These are phyloP conservation scores for Fulica atra DNA, from an alignment of 2,113 vertebrate species.

Conservation along the genomic window DNA sequence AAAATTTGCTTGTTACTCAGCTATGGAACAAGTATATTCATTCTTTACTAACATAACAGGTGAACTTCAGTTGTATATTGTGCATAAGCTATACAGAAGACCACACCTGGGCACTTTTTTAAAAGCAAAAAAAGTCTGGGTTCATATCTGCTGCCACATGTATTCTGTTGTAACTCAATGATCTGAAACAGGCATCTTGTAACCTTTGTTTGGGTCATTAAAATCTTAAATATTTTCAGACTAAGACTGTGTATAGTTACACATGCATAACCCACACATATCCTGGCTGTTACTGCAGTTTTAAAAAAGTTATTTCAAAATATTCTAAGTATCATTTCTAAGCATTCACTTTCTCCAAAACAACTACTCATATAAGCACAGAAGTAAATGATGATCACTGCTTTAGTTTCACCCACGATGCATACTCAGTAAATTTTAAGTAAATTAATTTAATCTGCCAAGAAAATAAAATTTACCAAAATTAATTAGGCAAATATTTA, in stretches of 20 bases:
- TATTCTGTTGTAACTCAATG: not conserved
- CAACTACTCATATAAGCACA: not conserved
- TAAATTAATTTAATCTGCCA: not conserved
- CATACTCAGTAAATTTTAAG: not conserved
- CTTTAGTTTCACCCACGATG: not conserved
- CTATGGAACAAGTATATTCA: not conserved
- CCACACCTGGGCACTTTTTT: not conserved
- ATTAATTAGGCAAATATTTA: not conserved
- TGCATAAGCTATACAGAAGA: not conserved
- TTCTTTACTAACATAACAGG: not conserved
- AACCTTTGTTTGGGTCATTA: not conserved
- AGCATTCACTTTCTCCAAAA: not conserved
- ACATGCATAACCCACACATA: not conserved
- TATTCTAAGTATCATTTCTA: fast-evolving
- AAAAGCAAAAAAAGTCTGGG: not conserved
- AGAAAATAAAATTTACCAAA: not conserved
- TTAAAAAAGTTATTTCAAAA: not conserved
- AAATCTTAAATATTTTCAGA: not conserved
- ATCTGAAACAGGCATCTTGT: not conserved
- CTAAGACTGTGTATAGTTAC: not conserved
- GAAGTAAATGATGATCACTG: not conserved
- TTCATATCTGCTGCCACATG: not conserved
- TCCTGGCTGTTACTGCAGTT: not conserved
- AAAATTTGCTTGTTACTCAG: not conserved
- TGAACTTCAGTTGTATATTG: not conserved